Evolutionary conservation across 2,113 vertebrate species (phyloP).

Genomic region (Cyanoderma ruficeps): DNA sequence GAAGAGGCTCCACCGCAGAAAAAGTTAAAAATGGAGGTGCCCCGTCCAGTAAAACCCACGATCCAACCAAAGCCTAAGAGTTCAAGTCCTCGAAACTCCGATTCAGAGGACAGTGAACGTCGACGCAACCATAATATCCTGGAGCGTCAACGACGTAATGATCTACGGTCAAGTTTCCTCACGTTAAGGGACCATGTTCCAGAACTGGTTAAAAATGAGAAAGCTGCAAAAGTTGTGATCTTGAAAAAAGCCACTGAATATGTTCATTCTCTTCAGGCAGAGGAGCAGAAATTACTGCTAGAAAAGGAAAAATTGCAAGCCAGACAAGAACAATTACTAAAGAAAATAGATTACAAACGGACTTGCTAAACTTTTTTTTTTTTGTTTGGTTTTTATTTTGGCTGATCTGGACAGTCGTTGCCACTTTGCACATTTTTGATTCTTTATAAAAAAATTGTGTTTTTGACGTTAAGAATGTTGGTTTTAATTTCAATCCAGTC

Average conservation of each 20-base stretch:
- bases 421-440: constrained; percentile 87
- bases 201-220: constrained; percentile 93
- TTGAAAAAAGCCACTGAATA: constrained; percentile 98
- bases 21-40: constrained; percentile 80
- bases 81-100: constrained; percentile 88
- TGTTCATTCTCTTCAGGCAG: constrained; percentile 87
- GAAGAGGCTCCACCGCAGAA: constrained; percentile 87
- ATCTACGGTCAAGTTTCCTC: constrained; percentile 95
- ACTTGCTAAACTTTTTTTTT: constrained; percentile 86
- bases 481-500: constrained; percentile 92
- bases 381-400: constrained; percentile 45
- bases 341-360: constrained; percentile 88
- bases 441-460: constrained; percentile 76
- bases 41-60: constrained; percentile 74
- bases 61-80: constrained; percentile 81
- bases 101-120: constrained; percentile 96
- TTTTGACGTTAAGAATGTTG: constrained; percentile 99
- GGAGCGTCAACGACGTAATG: constrained; percentile 96
- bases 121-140: constrained; percentile 97
- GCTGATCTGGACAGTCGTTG: constrained; percentile 77
- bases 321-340: constrained; percentile 88
- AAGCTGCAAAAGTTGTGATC: constrained; percentile 98
- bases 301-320: constrained; percentile 90
- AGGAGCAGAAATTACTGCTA: constrained; percentile 86
- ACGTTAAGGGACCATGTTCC: constrained; percentile 95